Conservation (phyloP, 2,888 invertebrate genomes). For the Mystacides longicornis region DNA sequence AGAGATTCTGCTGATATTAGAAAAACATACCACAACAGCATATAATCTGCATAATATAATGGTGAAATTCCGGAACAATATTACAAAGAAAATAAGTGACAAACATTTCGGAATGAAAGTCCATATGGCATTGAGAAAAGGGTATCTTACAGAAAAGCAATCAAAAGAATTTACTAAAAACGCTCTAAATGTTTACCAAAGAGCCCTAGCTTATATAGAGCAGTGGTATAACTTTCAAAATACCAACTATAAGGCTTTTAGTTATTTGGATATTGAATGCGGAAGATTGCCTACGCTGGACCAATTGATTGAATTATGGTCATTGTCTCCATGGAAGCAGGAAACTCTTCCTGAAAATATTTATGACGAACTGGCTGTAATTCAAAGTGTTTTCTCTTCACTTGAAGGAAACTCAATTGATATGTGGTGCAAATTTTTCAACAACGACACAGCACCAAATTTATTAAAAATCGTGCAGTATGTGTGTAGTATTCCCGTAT, state of each 20-base stretch:
- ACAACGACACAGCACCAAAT: neutral
- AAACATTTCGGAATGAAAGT: conserved; percentile 6
- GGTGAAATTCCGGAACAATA: conserved; percentile 2
- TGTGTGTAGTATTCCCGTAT: neutral
- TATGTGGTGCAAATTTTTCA: neutral
- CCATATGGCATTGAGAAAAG: conserved; percentile 2
- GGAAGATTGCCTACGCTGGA: conserved; percentile 3
- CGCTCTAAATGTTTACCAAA: conserved; percentile 4
- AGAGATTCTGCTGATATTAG: neutral
- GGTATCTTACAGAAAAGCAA: neutral
- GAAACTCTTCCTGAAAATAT: conserved; percentile 3
- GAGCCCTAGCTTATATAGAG: conserved; percentile 4
- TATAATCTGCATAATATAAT: conserved; percentile 3
- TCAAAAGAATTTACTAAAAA: conserved; percentile 2
- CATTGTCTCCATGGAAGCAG: conserved; percentile 3
- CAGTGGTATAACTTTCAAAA: conserved; percentile 3
- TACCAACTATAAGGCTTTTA: neutral
- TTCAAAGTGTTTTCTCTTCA: conserved; percentile 1
- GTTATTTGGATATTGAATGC: neutral
- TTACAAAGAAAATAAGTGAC: conserved; percentile 1
- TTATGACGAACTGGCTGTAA: conserved; percentile 1
- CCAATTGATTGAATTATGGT: conserved; percentile 2
- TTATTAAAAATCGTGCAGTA: neutral
- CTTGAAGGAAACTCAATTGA: neutral
- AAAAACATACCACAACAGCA: conserved; percentile 4